Conservation (phyloP, 2,797 vertebrate species). For the Chiloscyllium punctatum region DNA sequence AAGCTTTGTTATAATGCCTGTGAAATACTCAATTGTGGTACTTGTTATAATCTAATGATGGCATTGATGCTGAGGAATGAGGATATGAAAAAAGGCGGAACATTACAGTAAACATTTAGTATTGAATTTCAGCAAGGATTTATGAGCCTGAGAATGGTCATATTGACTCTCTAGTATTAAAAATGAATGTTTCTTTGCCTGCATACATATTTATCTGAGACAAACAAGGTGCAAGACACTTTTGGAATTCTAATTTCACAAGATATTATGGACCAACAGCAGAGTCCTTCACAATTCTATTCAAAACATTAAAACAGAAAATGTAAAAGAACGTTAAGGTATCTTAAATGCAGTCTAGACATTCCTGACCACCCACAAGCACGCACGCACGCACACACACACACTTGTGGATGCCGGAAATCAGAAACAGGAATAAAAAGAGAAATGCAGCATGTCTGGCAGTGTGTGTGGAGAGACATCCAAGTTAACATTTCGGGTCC, state of each 20-base stretch:
- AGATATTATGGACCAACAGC: background rate
- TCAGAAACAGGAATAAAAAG: no score
- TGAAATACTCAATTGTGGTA: background rate
- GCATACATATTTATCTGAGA: background rate
- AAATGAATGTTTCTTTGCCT: background rate
- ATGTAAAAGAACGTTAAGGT: background rate
- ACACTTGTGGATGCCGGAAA: no score
- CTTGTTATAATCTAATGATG: background rate
- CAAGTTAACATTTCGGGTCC: no score
- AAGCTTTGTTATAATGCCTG: background rate
- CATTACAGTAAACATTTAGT: background rate
- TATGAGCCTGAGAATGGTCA: background rate
- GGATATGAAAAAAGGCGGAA: background rate
- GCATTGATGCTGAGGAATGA: background rate
- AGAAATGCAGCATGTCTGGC: no score
- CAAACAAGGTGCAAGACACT: background rate
- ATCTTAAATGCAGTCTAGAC: background rate
- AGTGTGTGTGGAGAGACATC: no score
- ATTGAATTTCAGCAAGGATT: background rate
- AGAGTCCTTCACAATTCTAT: background rate
- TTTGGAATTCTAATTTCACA: conserved; percentile 6
- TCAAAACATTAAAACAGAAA: background rate
- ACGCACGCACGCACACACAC: no score
- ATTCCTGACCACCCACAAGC: background rate
- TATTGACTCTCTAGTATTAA: background rate